phyloP scores from a whole-genome alignment of 2,113 vertebrate genomes.

The Xenopus tropicalis region DNA sequence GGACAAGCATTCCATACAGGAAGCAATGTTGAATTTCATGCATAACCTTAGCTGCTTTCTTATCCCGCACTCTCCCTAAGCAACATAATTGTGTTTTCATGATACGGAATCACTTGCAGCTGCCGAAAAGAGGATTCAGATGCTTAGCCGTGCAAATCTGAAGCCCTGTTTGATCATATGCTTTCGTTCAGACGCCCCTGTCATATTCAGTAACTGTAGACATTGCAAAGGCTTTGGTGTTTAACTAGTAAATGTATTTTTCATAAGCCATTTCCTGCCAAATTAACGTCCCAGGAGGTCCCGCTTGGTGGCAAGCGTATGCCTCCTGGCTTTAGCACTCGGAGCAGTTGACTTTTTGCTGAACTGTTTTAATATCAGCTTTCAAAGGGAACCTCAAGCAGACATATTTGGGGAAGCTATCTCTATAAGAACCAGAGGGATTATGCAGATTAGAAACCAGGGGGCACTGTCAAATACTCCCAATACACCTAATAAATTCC shows the following conservation, averaged over 20 bases:
- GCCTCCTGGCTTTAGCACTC: not conserved
- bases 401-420: not conserved
- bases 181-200: not conserved
- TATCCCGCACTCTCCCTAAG: not conserved
- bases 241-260: not conserved
- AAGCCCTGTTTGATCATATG: constrained; percentile 3
- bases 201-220: constrained; percentile 17
- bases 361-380: not conserved
- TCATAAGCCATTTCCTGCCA: constrained; percentile 21
- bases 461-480: not conserved
- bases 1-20: not conserved
- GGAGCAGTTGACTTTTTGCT: not conserved
- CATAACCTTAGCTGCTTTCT: constrained; percentile 4
- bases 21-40: constrained; percentile 2
- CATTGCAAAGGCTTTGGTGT: not conserved
- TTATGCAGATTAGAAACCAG: not conserved
- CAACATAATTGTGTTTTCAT: constrained; percentile 18
- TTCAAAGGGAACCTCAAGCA: not conserved
- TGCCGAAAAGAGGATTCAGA: constrained; percentile 10
- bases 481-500: too few relatives aligned
- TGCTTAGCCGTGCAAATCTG: constrained; percentile 17
- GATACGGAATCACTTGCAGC: constrained; percentile 22
- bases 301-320: not conserved
- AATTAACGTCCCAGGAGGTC: constrained; percentile 10
- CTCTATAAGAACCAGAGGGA: not conserved